These are phyloP conservation scores for Elymnias hypermnestra DNA, from an alignment of 1,140 invertebrate genomes.

Conservation along the genomic window DNA sequence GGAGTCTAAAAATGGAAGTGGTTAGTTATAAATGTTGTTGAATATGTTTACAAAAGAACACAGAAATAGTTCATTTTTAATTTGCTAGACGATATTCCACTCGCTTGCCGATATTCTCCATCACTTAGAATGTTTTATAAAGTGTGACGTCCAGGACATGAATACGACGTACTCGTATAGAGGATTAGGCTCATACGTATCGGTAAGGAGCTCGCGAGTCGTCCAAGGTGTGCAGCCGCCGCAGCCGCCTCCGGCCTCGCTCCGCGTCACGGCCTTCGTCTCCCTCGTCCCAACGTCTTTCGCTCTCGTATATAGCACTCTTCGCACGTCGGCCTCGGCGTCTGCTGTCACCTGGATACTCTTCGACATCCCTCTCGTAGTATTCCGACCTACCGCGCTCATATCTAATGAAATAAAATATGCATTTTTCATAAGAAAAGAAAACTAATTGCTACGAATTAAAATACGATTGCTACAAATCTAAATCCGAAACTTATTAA, in stretches of 20 bases:
- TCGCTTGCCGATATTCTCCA: too few relatives aligned
- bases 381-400: conserved; percentile 56
- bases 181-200: conserved; percentile 8
- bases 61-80: too few relatives aligned
- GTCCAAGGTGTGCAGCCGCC: conserved; percentile 49
- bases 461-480: too few relatives aligned
- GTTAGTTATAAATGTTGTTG: too few relatives aligned
- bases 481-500: too few relatives aligned
- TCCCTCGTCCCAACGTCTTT: conserved; percentile 33
- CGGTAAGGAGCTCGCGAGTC: conserved; percentile 25
- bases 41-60: too few relatives aligned
- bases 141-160: background rate
- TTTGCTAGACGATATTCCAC: too few relatives aligned
- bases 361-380: conserved; percentile 43
- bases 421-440: too few relatives aligned
- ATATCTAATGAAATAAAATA: conserved; percentile 20
- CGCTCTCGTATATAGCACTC: conserved; percentile 52
- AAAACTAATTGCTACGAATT: too few relatives aligned
- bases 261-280: conserved; percentile 20
- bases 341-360: conserved; percentile 21
- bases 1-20: conserved; percentile 33
- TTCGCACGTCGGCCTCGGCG: conserved; percentile 41
- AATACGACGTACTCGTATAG: background rate
- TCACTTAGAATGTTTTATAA: too few relatives aligned
- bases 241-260: conserved; percentile 23